Evolutionary conservation across 2,113 vertebrate species (phyloP).

Genomic region (Rallus limicola): DNA sequence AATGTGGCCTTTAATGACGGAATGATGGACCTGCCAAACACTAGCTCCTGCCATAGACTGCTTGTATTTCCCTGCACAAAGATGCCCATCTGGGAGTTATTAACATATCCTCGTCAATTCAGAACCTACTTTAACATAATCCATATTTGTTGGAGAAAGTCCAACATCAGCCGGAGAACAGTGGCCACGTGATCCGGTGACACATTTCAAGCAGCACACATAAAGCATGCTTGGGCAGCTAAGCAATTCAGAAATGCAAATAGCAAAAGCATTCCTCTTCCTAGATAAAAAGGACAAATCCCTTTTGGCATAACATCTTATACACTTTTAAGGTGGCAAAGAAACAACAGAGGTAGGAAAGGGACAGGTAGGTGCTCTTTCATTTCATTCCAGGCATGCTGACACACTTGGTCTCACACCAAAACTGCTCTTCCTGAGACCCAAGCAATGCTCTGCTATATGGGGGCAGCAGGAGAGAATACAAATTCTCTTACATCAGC

Average conservation of each 20-base stretch:
- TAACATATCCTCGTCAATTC: constrained; percentile 99
- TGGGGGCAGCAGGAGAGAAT: neutral
- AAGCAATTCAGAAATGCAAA: constrained; percentile 98
- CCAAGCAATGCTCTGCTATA: constrained; percentile 18
- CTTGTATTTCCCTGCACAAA: constrained; percentile 88
- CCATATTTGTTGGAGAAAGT: constrained; percentile 99
- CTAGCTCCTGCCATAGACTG: constrained; percentile 89
- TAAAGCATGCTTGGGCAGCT: constrained; percentile 94
- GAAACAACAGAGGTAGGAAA: constrained; percentile 55
- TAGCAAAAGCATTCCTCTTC: constrained; percentile 80
- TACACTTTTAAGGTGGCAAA: constrained; percentile 56
- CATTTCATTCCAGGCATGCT: constrained; percentile 44
- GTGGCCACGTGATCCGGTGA: constrained; percentile 88
- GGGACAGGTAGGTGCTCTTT: constrained; percentile 8
- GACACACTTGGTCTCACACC: neutral
- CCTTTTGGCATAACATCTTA: constrained; percentile 90
- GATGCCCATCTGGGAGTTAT: constrained; percentile 97
- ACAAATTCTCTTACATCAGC: constrained; percentile 23
- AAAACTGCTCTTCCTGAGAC: neutral
- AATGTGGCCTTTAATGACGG: constrained; percentile 99
- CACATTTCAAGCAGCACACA: constrained; percentile 90
- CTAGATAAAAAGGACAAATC: constrained; percentile 94
- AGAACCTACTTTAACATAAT: constrained; percentile 99
- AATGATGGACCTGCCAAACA: constrained; percentile 99
- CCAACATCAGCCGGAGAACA: constrained; percentile 89